Evolutionary conservation across 2,113 vertebrate genomes (phyloP).

Genomic region (Xerus inauris): DNA sequence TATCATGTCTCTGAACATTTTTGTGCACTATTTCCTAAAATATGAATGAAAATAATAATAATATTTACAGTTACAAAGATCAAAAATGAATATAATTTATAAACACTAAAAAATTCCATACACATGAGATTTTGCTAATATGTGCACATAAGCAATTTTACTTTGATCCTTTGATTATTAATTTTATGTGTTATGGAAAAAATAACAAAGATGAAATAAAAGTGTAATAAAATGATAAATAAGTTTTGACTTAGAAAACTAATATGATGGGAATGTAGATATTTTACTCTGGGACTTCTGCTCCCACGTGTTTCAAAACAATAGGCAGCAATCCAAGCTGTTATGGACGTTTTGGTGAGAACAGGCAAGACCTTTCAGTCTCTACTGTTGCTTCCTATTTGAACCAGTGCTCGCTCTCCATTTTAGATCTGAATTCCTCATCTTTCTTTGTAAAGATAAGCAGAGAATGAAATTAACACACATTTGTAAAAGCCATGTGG

Average conservation of each 20-base stretch:
- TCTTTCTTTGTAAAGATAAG: background rate
- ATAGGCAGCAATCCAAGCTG: background rate
- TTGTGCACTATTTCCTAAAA: background rate
- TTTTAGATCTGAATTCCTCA: background rate
- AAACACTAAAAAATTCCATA: background rate
- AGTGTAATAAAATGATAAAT: background rate
- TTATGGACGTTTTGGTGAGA: background rate
- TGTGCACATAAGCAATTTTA: background rate
- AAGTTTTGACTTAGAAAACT: background rate
- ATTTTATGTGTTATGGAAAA: background rate
- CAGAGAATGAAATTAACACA: background rate
- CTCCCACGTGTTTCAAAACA: background rate
- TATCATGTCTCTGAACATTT: background rate
- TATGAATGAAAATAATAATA: background rate
- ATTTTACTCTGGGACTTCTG: background rate
- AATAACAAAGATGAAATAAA: background rate
- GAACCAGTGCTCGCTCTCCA: background rate
- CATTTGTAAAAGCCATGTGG: background rate
- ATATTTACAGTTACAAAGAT: background rate
- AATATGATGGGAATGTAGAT: background rate
- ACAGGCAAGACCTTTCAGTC: background rate
- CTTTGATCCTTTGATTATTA: background rate
- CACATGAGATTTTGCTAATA: background rate
- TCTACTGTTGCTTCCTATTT: background rate
- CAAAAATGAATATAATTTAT: background rate